Base-by-base conservation (phyloP, 2,113 vertebrate genomes). In the Pterocles gutturalis region DNA sequence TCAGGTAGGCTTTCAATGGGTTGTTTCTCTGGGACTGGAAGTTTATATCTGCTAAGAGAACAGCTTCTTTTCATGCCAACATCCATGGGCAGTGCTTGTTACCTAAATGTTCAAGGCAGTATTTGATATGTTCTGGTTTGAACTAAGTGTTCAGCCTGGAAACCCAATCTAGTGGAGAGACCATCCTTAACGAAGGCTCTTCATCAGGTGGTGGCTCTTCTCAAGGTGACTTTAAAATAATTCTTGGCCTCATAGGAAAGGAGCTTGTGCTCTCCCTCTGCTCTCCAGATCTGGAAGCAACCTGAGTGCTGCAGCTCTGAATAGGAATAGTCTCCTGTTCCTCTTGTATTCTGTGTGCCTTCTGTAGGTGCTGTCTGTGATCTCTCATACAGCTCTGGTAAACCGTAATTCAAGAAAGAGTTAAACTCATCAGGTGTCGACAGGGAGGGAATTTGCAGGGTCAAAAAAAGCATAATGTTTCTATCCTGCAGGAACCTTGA, bases 381-480 rank as follows among this genome's bases (percentile, higher is more conserved):
- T 38, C 33, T 29, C 13, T 62, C 53, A 17, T 41, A 45, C 19
- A 58, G 17, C 21, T 5, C n/a, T 34, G 76, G 11, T 14, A 66
- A 84, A 38, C 55, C 4, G 3, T 60, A 41, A 33, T 70, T 73
- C 31, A 51, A 64, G 31, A 71, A 57, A 54, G 3, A 22, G 2
- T 33, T 89, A 28, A 67, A 36, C 71, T 86, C 10, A 2, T 69
- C 10, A 36, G 14, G 11, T 80, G 31, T 7, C 19, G 71, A 36
- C 15, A 55, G 16, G 38, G 17, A 72, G 13, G 21, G 20, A 73
- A 19, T 20, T 67, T 4, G 0, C 0, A 43, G 12, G 13, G 21
- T 83, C 24, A 31, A 25, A 12, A 80, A 86, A 55, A 48, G 2
- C 6, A 15, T n/a, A 36, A 17, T 33, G 7, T 19, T 81, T 81